Percentiles rank a stretch among this genome's conserved stretches.
phyloP scores from a whole-genome alignment of 92 coral and sea anemone species.

The Epizoanthus rinbou region DNA sequence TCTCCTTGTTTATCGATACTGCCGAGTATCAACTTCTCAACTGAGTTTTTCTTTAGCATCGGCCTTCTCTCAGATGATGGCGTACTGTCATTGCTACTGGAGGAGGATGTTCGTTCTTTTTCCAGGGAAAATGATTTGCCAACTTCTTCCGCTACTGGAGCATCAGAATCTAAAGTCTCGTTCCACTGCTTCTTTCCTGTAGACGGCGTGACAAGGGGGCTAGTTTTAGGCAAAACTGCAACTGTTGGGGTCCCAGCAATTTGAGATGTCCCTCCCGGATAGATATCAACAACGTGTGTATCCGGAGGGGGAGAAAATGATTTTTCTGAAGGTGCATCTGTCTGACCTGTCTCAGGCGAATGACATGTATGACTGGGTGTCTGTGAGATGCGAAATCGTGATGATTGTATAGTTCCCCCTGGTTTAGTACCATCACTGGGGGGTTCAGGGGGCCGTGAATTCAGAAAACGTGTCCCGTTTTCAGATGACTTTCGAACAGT shows the following conservation, averaged over 20 bases:
- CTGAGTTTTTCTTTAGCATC: constrained; percentile 32
- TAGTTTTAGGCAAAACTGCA: not conserved
- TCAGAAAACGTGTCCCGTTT: not conserved
- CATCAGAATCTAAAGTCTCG: not conserved
- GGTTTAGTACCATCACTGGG: not conserved
- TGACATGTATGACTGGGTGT: not conserved
- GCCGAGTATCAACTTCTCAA: not conserved
- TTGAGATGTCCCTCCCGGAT: not conserved
- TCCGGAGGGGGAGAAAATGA: not conserved
- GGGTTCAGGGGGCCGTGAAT: not conserved
- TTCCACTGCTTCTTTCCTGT: not conserved
- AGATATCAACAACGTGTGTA: not conserved
- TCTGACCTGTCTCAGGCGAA: not conserved
- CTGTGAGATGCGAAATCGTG: constrained; percentile 10
- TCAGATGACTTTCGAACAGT: not conserved
- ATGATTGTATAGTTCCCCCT: not conserved
- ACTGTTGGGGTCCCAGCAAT: not conserved
- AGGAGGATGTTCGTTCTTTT: not conserved
- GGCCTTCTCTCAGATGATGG: constrained; percentile 6
- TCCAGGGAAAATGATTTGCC: not conserved
- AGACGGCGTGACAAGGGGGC: not conserved
- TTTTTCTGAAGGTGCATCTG: constrained; percentile 14
- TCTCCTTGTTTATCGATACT: not conserved
- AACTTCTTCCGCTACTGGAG: not conserved
- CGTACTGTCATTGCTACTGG: constrained; percentile 6